A percentile compares a stretch with the other conserved stretches of the same genome.
Evolutionary conservation across 1,140 invertebrate species (phyloP).

Genomic region (Bombyx mandarina): DNA sequence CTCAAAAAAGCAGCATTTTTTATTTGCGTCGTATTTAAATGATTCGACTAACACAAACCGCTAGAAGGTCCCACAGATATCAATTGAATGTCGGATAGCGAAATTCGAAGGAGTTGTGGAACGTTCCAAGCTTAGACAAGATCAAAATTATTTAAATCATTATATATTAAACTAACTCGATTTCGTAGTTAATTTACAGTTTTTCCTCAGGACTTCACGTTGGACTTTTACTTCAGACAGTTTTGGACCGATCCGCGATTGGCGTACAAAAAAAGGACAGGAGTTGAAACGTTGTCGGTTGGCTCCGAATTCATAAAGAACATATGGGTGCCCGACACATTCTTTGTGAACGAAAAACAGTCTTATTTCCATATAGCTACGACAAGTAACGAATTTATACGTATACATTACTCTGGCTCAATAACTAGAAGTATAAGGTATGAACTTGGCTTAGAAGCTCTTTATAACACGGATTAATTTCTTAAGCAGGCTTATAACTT

Average conservation of each 20-base stretch:
- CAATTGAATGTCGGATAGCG: no score
- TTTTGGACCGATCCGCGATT: constrained; percentile 97
- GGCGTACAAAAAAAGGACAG: constrained; percentile 88
- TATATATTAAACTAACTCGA: no score
- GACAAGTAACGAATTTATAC: constrained; percentile 97
- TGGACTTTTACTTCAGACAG: constrained; percentile 99
- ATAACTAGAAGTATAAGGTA: constrained; percentile 97
- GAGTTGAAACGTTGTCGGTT: constrained; percentile 90
- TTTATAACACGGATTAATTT: no score
- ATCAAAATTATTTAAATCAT: no score
- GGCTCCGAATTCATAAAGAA: constrained; percentile 96
- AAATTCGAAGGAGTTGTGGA: no score
- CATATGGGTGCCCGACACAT: constrained; percentile 98
- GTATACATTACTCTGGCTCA: constrained; percentile 94
- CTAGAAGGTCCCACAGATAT: no score
- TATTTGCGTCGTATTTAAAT: no score
- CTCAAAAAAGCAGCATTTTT: no score
- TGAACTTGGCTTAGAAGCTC: constrained; percentile 25
- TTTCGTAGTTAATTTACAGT: no score
- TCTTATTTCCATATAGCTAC: constrained; percentile 98
- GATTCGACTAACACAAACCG: no score
- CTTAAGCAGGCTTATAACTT: no score
- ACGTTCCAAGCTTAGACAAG: no score
- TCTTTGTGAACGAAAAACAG: constrained; percentile 98
- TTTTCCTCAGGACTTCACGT: constrained; percentile 90